Evolutionary conservation across 2,113 vertebrate genomes (phyloP), one percentile per base, ranked within the genome.

Genomic region (Eulacestoma nigropectus): DNA sequence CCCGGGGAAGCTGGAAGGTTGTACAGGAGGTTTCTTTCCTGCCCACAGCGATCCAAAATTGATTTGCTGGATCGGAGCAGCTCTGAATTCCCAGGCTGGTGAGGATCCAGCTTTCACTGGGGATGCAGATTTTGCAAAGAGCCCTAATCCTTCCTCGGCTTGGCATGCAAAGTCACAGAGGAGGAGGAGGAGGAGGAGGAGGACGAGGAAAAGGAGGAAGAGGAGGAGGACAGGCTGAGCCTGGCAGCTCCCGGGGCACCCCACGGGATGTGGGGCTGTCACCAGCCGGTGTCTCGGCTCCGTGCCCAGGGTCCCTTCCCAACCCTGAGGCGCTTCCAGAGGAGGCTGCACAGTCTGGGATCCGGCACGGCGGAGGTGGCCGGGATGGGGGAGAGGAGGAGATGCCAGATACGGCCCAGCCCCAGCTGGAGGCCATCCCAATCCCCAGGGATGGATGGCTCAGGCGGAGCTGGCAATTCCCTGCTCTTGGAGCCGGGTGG

Each of bases 121-220:
- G 74, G 52, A 79, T 55, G 62, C 35, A 26, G 63, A 44, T 44
- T 90, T 80, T 57, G 46, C 80, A 32, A n/a, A 57, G 32, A 26
- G 10, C 15, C 32, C 50, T 10, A 18, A 81, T 57, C 64, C 50
- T 57, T 47, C 72, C 87, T 33, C 0, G 0, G 11, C 12, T 76
- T 11, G 1, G 7, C 25, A 32, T 0, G 57, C 15, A 29, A 19
- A 50, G 7, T 0, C 29, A 30, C 0, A 13, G 72, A 30, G 3
- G 50, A 55, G 22, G 25, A 60, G 74, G 37, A 53, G 16, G 41
- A 65, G 49, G 42, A 62, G 17, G 23, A 55, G 32, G 47, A 42
- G 7, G 16, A 39, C 9, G 33, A 53, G 16, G 39, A 64, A 55
- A 42, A 62, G 17, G 23, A 55, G 32, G 47, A 42, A 5, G 16